These are phyloP conservation scores for Drosophila nigrodunni DNA, from an alignment of 1,140 invertebrate species.

Conservation along the genomic window DNA sequence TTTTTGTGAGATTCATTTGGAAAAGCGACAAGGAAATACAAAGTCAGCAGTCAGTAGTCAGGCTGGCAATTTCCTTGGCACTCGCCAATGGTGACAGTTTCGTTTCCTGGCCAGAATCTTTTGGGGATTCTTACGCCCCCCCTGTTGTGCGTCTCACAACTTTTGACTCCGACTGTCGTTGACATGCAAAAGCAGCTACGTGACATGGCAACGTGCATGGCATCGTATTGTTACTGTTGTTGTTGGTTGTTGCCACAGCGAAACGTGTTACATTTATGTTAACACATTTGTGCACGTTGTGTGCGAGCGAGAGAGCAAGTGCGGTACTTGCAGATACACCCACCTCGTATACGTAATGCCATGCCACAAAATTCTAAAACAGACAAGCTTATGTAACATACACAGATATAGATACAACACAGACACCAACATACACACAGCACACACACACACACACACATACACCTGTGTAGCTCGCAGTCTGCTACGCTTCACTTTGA, in stretches of 20 bases:
- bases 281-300: slow-evolving; percentile 73
- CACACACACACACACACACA: neutral
- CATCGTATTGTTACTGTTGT: slow-evolving; percentile 30
- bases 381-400: slow-evolving; percentile 59
- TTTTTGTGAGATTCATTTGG: slow-evolving; percentile 5
- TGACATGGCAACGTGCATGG: slow-evolving; percentile 63
- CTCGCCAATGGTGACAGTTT: slow-evolving; percentile 42
- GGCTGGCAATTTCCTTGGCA: slow-evolving; percentile 44
- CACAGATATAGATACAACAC: slow-evolving; percentile 11
- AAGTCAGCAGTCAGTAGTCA: neutral
- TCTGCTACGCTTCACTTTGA: slow-evolving; percentile 72
- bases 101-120: slow-evolving; percentile 42
- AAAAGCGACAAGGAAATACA: neutral
- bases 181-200: slow-evolving; percentile 77
- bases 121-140: neutral
- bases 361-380: slow-evolving; percentile 66
- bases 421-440: slow-evolving; percentile 1
- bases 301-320: slow-evolving; percentile 20
- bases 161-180: slow-evolving; percentile 36
- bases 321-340: slow-evolving; percentile 20
- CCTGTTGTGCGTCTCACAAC: neutral
- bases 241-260: slow-evolving; percentile 61
- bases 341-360: slow-evolving; percentile 32
- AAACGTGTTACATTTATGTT: slow-evolving; percentile 79
- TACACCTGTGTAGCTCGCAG: slow-evolving; percentile 10